Conservation (phyloP, 2,888 invertebrate genomes). For the Sphecodes monilicornis region DNA sequence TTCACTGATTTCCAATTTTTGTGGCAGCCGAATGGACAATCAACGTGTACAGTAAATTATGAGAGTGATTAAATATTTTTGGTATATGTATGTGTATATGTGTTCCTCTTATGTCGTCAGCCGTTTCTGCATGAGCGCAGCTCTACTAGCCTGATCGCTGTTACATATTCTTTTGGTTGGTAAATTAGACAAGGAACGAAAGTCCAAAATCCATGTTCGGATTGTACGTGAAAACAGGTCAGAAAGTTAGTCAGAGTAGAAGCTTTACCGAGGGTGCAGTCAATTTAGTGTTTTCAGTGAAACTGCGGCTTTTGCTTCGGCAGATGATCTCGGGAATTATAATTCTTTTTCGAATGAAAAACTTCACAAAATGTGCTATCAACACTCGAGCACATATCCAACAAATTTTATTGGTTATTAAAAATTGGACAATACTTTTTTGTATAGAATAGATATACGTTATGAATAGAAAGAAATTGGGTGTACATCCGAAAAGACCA, state of each 20-base stretch:
- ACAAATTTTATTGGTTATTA: background rate
- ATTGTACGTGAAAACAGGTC: slow-evolving; percentile 4
- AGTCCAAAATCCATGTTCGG: slow-evolving; percentile 14
- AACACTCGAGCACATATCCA: background rate
- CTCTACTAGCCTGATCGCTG: slow-evolving; percentile 20
- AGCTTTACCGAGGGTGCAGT: slow-evolving; percentile 17
- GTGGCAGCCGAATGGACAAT: background rate
- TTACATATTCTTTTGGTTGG: background rate
- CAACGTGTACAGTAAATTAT: background rate
- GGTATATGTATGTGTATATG: background rate
- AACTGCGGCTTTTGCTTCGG: slow-evolving; percentile 1
- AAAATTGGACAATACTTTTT: background rate
- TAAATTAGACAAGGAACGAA: slow-evolving; percentile 15
- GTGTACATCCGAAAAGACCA: no score
- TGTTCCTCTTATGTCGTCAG: background rate
- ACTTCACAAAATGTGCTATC: background rate
- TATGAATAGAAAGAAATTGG: no score
- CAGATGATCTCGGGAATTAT: slow-evolving; percentile 23
- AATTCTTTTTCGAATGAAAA: slow-evolving; percentile 15
- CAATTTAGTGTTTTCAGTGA: slow-evolving; percentile 22
- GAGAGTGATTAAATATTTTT: background rate
- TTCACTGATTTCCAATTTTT: no score
- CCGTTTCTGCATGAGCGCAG: slow-evolving; percentile 37
- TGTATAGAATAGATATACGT: background rate
- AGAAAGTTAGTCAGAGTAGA: slow-evolving; percentile 16